Evolutionary conservation across 2,797 vertebrate species (phyloP), one percentile per base, ranked within the genome.

Genomic region (Acanthis flammea): DNA sequence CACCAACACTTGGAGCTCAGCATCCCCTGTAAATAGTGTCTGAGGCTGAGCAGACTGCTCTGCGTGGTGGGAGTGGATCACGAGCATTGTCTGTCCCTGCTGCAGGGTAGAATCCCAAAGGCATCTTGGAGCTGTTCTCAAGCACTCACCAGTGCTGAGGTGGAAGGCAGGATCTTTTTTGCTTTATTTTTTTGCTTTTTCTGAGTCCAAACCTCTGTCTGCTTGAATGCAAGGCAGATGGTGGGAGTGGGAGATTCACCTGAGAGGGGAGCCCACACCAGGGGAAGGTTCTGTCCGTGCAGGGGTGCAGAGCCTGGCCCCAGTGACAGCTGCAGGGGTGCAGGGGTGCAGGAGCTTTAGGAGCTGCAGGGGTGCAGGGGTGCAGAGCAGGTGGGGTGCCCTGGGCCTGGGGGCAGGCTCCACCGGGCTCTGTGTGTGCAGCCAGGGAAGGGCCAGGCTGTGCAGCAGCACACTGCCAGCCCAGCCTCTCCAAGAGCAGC

Each of bases 81-180:
- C 9, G n/a, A 94, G 83, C 48, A 5, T 55, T 25, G 39, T 72
- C 47, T 91, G 51, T 86, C 58, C 57, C 58, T 58, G 42, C 8
- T 39, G 82, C 71, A 82, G 77, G n/a, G 37, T 72, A 54, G 44
- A 95, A 92, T 73, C 83, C 45, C 39, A 28, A 44, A 73, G 86
- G 19, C 42, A 24, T 30, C 35, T 75, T 31, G 22, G 84, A 94
- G 44, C 61, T 22, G 51, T 27, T 95, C 81, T 51, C 79, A 44
- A 19, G 44, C 10, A 0, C 33, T 74, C 53, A 8, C 22, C 53
- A 39, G 39, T 10, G 63, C 47, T 72, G 45, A 78, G 42, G 51
- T 17, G 57, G 57, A 77, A 37, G 23, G 21, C 12, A 23, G 22
- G 37, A 41, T 41, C 1, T 2, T 19, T n/a, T 51, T 57, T 67